Percentiles rank a stretch among this genome's conserved stretches.
Conservation (phyloP, 2,113 vertebrate species). For the Ellobius talpinus region DNA sequence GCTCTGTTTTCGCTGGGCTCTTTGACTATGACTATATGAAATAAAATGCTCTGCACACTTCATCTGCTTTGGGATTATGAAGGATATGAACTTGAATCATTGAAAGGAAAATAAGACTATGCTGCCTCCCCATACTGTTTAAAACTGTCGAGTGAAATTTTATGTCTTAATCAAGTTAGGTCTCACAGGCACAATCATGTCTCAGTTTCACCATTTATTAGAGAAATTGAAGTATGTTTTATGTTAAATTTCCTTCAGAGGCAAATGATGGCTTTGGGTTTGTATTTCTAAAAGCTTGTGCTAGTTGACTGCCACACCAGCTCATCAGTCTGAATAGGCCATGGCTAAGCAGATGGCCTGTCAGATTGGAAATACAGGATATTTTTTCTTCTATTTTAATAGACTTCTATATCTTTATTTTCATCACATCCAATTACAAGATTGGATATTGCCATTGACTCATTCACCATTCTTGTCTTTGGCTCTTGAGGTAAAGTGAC, state of each 20-base stretch:
- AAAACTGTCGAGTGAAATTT: constrained; percentile 60
- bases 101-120: constrained; percentile 19
- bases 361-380: background rate
- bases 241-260: constrained; percentile 55
- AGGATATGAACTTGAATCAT: background rate
- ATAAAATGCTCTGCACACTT: background rate
- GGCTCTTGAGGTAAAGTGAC: constrained; percentile 50
- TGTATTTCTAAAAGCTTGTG: constrained; percentile 49
- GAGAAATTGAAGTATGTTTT: constrained; percentile 56
- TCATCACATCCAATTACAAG: background rate
- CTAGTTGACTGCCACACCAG: background rate
- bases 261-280: constrained; percentile 31
- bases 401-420: background rate
- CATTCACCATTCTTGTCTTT: background rate
- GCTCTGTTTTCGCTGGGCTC: background rate
- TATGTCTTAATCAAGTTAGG: constrained; percentile 70
- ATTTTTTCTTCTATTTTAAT: background rate
- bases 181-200: constrained; percentile 61
- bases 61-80: background rate
- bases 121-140: constrained; percentile 1
- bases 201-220: constrained; percentile 64
- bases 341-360: constrained; percentile 10
- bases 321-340: background rate
- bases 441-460: background rate
- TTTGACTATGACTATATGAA: background rate